phyloP scores from a whole-genome alignment of 2,888 invertebrate genomes.

The Maniola hyperantus region DNA sequence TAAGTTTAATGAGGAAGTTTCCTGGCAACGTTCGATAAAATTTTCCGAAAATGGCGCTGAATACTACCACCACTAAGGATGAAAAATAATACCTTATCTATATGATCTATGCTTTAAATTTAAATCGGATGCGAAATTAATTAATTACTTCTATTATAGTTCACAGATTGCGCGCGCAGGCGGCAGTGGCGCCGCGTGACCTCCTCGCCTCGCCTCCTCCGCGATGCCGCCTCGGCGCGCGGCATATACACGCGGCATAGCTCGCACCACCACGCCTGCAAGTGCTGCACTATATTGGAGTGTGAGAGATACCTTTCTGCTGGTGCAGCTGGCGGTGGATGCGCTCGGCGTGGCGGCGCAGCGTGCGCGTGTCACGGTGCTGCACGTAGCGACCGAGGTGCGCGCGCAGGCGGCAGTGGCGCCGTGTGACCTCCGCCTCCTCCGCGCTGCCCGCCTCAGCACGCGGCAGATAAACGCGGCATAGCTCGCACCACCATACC shows the following conservation, averaged over 20 bases:
- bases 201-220: slow-evolving; percentile 83
- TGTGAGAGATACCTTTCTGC: slow-evolving; percentile 58
- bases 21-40: too few species aligned
- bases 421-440: slow-evolving; percentile 84
- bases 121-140: too few species aligned
- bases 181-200: slow-evolving; percentile 88
- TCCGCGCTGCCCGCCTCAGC: slow-evolving; percentile 71
- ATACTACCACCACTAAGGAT: too few species aligned
- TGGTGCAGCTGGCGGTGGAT: slow-evolving; percentile 84
- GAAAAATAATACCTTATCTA: too few species aligned
- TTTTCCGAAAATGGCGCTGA: too few species aligned
- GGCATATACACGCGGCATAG: slow-evolving; percentile 64
- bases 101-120: too few species aligned
- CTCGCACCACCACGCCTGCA: not conserved
- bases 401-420: slow-evolving; percentile 89
- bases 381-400: slow-evolving; percentile 90
- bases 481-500: slow-evolving; percentile 89
- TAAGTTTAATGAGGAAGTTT: too few species aligned
- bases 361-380: slow-evolving; percentile 88
- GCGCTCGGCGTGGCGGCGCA: slow-evolving; percentile 87
- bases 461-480: slow-evolving; percentile 88
- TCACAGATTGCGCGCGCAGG: slow-evolving; percentile 88
- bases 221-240: slow-evolving; percentile 71
- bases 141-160: too few species aligned
- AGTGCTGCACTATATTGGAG: too few species aligned